Base-by-base conservation (phyloP, 2,797 vertebrate species). In the Takifugu rubripes region DNA sequence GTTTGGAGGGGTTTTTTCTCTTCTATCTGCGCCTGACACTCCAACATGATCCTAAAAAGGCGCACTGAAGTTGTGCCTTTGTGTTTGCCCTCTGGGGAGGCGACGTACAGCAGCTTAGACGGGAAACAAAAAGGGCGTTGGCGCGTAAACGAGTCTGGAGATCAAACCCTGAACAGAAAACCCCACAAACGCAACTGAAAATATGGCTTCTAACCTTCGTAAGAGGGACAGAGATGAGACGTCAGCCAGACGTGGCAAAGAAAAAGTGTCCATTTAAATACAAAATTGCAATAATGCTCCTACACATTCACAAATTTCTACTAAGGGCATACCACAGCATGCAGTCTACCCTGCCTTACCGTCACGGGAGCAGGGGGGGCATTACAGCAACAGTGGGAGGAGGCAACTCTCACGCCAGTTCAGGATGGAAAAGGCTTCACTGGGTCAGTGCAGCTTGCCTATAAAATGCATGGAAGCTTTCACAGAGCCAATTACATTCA, bases 271-370 rank as follows among this genome's bases (percentile, higher is more conserved):
- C 70, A 74, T 77, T 83, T 63, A 73, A 76, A 79, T 85, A 86
- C 63, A 86, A 86, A 85, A 83, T 78, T 79, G 83, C 81, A 73
- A 80, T 78, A 69, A 84, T 77, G 82, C 81, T 88, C 83, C 85
- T 87, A 87, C 76, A 87, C 81, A 89, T 84, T 88, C 84, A 89
- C 85, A 79, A 59, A 55, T 79, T 81, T 88, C 85, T 89, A 88
- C 82, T 88, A 75, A 86, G 85, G 86, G 83, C 78, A 83, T 86
- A 84, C 86, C 83, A 87, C 85, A 83, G 84, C 87, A 88, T 89
- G 89, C 85, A 87, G 84, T 86, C 84, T 83, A 85, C 82, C 87
- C 83, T 85, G 83, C 86, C 78, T 78, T 77, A 66, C 81, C 84
- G 76, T 77, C 54, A 52, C 55, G 68, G 75, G 84, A 83, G 72